These are phyloP conservation scores for Xenops minutus DNA, from an alignment of 2,797 vertebrate genomes.

Conservation along the genomic window DNA sequence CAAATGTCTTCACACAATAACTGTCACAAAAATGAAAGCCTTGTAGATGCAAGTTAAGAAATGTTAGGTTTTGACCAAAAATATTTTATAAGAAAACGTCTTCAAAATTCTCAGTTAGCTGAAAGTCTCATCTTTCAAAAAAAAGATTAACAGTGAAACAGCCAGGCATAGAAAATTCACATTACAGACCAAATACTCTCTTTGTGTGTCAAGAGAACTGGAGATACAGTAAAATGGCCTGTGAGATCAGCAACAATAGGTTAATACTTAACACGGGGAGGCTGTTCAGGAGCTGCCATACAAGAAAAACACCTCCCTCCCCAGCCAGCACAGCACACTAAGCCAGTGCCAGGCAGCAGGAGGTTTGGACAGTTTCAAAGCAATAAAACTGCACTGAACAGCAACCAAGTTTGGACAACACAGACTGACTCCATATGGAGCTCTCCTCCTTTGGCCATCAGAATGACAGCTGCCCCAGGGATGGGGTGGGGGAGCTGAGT, in stretches of 20 bases:
- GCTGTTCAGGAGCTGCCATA: neutral
- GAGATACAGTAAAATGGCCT: neutral
- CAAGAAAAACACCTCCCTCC: neutral
- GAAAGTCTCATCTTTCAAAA: neutral
- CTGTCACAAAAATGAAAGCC: neutral
- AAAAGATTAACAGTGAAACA: neutral
- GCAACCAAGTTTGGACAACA: neutral
- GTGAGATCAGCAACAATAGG: neutral
- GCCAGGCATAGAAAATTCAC: neutral
- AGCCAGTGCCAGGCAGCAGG: neutral
- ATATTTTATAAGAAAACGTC: neutral
- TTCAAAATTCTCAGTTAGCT: neutral
- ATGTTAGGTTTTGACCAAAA: neutral
- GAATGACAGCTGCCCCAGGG: neutral
- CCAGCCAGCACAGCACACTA: neutral
- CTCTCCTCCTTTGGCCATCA: neutral
- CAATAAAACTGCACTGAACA: neutral
- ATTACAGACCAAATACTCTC: neutral
- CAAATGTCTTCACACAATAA: neutral
- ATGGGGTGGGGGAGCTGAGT: neutral
- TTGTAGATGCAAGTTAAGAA: neutral
- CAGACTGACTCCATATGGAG: fast-evolving
- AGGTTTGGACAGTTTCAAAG: neutral
- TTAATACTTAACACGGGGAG: neutral
- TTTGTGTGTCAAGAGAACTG: neutral